Base-by-base conservation (phyloP, 2,888 invertebrate genomes). In the Drosophila pseudotakahashii region DNA sequence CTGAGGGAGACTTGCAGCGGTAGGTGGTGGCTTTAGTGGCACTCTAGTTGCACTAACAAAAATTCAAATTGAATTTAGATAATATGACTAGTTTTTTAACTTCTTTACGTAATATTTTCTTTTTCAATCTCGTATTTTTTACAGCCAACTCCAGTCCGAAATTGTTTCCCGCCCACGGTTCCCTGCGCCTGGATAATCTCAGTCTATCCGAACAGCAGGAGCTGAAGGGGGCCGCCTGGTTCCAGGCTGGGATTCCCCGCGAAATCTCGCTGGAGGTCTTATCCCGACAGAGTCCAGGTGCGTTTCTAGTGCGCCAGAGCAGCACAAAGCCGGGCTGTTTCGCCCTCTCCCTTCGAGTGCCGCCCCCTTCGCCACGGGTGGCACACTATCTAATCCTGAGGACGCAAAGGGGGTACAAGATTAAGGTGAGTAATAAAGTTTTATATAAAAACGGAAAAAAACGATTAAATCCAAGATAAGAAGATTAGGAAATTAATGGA, bases 221-320 rank as follows among this genome's bases (percentile, higher is more conserved):
- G 88, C 94, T 97, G 62, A 93, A 97, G 50, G 94, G 96, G 74
- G 98, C 98, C 52, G 97, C 98, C 7, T 98, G 98, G 98, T 98
- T 98, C 92, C 98, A 98, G 92, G 98, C 98, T 54, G 98, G 98
- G 16, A 98, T 98, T 87, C 98, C 98, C 9, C 94, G 98, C 94
- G 98, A 95, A 92, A 98, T 98, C 87, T 98, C 98, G 10, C 93
- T 98, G 83, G 98, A 98, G 92, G 97, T 98, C 80, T 93, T 99
- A 79, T 94, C 95, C 74, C 95, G 96, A 79, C 97, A 98, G 93
- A 96, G 96, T 77, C 96, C 98, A 71, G 99, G 99, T 62, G 96
- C 98, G 51, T 99, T 99, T 93, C 95, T 99, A 93, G 98, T 99
- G 72, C 95, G 99, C 67, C 97, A 97, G 92, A 97, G 97, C 91